These are phyloP conservation scores for Psophia crepitans DNA, from an alignment of 2,113 vertebrate genomes.

Conservation along the genomic window DNA sequence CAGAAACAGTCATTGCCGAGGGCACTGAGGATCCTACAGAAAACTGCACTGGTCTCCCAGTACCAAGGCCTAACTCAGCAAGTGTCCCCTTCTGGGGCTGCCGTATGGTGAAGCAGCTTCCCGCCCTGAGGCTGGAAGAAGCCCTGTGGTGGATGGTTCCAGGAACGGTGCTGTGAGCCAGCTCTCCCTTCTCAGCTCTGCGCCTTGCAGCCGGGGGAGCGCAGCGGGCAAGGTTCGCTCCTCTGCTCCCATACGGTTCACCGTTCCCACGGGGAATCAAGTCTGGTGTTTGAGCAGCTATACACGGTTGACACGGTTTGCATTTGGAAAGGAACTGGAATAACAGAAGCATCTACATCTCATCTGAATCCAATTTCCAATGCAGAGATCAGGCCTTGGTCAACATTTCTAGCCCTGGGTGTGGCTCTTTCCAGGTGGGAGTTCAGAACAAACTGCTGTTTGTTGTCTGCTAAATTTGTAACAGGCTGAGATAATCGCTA, in stretches of 20 bases:
- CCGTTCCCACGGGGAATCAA: too few species aligned
- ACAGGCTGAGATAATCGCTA: not conserved
- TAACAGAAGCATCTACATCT: not conserved
- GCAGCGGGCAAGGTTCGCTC: too few species aligned
- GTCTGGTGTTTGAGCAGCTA: not conserved
- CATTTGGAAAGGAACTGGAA: not conserved
- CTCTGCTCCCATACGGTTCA: not conserved
- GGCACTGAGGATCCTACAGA: too few species aligned
- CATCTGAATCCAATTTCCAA: not conserved
- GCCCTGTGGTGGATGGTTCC: accelerated
- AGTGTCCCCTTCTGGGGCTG: too few species aligned
- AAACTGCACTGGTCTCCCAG: not conserved
- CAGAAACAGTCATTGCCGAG: not conserved
- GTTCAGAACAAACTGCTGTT: not conserved
- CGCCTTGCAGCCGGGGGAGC: not conserved
- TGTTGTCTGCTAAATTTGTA: not conserved
- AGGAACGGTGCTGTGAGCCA: not conserved
- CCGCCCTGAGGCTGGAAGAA: not conserved
- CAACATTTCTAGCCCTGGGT: not conserved
- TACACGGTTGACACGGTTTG: not conserved
- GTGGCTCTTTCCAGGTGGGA: not conserved
- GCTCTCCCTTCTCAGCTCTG: not conserved
- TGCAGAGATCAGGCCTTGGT: not conserved
- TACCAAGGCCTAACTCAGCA: not conserved
- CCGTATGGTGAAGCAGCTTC: not conserved